These are phyloP conservation scores for Choloepus didactylus DNA, from an alignment of 2,797 vertebrate species.

Conservation along the genomic window DNA sequence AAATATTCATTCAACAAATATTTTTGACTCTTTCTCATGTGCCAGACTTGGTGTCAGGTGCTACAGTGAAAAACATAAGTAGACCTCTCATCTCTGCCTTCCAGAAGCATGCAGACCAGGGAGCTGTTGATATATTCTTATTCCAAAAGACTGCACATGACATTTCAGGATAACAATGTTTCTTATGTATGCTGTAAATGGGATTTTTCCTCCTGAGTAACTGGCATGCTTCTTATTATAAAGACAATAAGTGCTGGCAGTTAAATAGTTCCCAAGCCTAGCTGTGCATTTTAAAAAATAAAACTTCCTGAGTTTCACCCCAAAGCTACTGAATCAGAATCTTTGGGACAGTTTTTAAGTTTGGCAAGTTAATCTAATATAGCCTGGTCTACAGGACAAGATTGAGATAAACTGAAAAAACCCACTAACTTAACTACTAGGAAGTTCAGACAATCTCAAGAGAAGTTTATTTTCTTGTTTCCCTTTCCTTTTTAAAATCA, in stretches of 20 bases:
- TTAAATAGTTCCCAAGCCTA: not conserved
- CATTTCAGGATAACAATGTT: not conserved
- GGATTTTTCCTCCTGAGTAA: slow-evolving; percentile 50
- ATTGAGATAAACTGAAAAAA: slow-evolving; percentile 2
- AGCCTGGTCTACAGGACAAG: not conserved
- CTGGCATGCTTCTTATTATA: not conserved
- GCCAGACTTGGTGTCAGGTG: not conserved
- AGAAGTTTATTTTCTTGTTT: not conserved
- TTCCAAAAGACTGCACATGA: not conserved
- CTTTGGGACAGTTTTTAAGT: too few species aligned
- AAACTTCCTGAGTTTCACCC: not conserved
- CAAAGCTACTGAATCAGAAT: not conserved
- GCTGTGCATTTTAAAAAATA: not conserved
- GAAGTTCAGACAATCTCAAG: not conserved
- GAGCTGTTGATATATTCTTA: not conserved
- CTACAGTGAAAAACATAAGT: not conserved
- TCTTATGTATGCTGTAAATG: not conserved
- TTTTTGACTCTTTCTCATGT: not conserved
- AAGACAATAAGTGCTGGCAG: slow-evolving; percentile 13
- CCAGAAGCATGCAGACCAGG: not conserved
- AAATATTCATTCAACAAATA: not conserved
- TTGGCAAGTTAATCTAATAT: not conserved
- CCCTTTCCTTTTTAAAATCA: not conserved
- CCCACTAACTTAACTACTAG: slow-evolving; percentile 30
- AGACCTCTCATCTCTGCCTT: not conserved